Evolutionary conservation across 1,140 invertebrate species (phyloP).

Genomic region (Caligus rogercresseyi): DNA sequence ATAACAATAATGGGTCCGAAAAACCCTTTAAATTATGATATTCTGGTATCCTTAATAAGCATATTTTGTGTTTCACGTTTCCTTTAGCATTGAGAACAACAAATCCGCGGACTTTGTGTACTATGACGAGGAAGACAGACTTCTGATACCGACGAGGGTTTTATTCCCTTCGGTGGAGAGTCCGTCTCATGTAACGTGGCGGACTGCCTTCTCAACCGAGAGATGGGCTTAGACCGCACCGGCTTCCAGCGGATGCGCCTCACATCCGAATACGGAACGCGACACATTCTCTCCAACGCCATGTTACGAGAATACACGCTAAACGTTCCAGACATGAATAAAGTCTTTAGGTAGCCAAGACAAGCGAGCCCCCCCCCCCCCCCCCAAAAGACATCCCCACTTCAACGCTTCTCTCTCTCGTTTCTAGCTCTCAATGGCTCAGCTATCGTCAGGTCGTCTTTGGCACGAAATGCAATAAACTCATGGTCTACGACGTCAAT

Average conservation of each 20-base stretch:
- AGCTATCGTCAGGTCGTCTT: slow-evolving; percentile 83
- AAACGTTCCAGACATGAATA: slow-evolving; percentile 69
- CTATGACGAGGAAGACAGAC: slow-evolving; percentile 7
- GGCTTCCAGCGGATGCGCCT: slow-evolving; percentile 16
- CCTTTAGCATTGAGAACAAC: not conserved
- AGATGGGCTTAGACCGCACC: not conserved
- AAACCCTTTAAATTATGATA: not conserved
- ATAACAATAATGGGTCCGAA: not conserved
- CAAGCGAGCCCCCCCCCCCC: not conserved
- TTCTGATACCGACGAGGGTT: no score
- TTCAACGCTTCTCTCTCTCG: no score
- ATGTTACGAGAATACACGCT: slow-evolving; percentile 66
- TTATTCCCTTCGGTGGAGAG: not conserved
- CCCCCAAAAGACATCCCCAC: no score
- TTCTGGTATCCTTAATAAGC: not conserved
- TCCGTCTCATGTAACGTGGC: slow-evolving; percentile 10
- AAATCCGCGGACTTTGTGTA: slow-evolving; percentile 14
- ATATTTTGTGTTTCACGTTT: not conserved
- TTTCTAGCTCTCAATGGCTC: slow-evolving; percentile 86
- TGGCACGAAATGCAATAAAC: slow-evolving; percentile 89
- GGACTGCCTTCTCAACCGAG: slow-evolving; percentile 1
- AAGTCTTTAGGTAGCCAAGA: slow-evolving; percentile 33
- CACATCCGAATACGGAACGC: slow-evolving; percentile 22
- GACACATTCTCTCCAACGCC: slow-evolving; percentile 68
- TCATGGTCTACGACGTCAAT: slow-evolving; percentile 63